Conservation (phyloP, 2,113 vertebrate genomes). For the Gila orcuttii region DNA sequence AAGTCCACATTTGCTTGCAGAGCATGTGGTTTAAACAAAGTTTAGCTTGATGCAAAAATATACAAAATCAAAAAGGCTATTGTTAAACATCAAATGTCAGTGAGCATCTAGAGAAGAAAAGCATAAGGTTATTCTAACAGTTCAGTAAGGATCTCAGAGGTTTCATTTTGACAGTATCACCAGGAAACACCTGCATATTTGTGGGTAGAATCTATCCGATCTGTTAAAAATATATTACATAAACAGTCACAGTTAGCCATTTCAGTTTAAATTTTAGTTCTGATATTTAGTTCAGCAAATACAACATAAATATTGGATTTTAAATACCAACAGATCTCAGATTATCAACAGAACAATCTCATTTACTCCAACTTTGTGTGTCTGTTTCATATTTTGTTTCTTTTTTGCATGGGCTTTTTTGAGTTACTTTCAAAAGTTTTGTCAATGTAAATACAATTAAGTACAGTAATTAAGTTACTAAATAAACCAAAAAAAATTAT, state of each 20-base stretch:
- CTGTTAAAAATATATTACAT: background rate
- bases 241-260: constrained; percentile 1
- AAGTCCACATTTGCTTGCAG: background rate
- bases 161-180: background rate
- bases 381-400: background rate
- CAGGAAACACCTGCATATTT: constrained; percentile 34
- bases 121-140: background rate
- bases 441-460: no score
- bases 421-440: no score
- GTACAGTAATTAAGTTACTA: no score
- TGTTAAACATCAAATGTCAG: background rate
- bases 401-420: no score
- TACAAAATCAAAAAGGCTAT: background rate
- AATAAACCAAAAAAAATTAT: no score
- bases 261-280: background rate
- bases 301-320: background rate
- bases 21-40: background rate
- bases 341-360: background rate
- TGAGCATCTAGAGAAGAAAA: background rate
- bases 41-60: background rate
- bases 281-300: no score
- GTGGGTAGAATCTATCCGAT: background rate
- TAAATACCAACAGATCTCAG: background rate
- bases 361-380: background rate
- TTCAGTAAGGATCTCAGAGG: background rate